Percentiles rank a stretch among this genome's conserved stretches.
Conservation (phyloP, 1,140 invertebrate genomes). For the Saccostrea cuccullata region DNA sequence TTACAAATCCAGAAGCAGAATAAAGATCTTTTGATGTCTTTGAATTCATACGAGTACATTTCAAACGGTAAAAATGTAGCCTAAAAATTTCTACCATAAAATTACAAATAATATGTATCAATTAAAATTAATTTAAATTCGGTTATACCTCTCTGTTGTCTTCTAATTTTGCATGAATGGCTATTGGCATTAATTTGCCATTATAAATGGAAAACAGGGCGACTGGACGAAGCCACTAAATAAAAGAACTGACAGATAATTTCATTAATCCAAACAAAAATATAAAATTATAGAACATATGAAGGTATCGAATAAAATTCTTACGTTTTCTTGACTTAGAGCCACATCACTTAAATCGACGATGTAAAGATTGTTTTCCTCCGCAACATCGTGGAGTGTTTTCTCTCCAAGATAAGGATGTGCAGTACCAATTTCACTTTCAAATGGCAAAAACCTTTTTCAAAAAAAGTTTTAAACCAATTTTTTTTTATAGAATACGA, state of each 20-base stretch:
- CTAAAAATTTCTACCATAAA: too few relatives aligned
- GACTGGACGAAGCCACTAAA: neutral
- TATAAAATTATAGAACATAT: neutral
- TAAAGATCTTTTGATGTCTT: too few relatives aligned
- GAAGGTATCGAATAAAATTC: neutral
- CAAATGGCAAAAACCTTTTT: neutral
- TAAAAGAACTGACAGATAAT: neutral
- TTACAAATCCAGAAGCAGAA: too few relatives aligned
- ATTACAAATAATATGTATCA: too few relatives aligned
- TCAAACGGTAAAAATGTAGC: too few relatives aligned
- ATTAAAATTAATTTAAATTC: too few relatives aligned
- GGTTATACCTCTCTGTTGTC: neutral
- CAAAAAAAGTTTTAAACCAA: too few relatives aligned
- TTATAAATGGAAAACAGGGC: neutral
- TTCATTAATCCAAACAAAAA: neutral
- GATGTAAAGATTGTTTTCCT: neutral
- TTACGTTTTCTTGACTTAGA: neutral
- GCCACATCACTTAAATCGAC: neutral
- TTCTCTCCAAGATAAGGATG: neutral
- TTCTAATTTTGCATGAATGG: neutral
- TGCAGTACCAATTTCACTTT: neutral
- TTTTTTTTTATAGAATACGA: too few relatives aligned
- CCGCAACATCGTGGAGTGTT: neutral
- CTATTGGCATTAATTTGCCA: neutral
- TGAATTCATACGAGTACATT: too few relatives aligned